Percentiles rank a stretch among this genome's conserved stretches.
Evolutionary conservation across 1,140 invertebrate species (phyloP).

Genomic region (Drosophila murphyi): DNA sequence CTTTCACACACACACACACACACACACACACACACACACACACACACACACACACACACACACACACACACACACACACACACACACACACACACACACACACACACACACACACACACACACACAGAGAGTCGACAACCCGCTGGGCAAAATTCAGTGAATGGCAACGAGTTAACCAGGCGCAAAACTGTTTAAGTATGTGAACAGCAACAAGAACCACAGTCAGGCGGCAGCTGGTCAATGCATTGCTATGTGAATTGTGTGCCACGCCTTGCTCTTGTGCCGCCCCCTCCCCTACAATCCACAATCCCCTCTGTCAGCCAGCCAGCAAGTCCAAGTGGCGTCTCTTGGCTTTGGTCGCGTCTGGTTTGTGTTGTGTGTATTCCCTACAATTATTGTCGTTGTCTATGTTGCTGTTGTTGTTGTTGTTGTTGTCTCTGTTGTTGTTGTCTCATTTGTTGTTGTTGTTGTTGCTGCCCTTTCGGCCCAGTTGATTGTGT

Average conservation of each 20-base stretch:
- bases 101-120: constrained; percentile 9
- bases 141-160: constrained; percentile 28
- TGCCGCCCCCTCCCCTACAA: too few relatives aligned
- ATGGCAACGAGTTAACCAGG: constrained; percentile 69
- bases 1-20: constrained; percentile 9
- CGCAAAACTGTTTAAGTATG: constrained; percentile 73
- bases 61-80: neutral
- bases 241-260: constrained; percentile 39
- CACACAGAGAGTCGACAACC: neutral
- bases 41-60: constrained; percentile 1
- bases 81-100: neutral
- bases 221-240: constrained; percentile 50
- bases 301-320: neutral
- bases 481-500: constrained; percentile 59
- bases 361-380: constrained; percentile 1
- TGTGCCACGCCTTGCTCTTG: neutral
- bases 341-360: neutral
- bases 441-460: constrained; percentile 2
- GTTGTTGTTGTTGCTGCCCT: constrained; percentile 14
- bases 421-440: neutral
- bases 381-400: constrained; percentile 4
- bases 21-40: constrained; percentile 4
- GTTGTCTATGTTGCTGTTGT: constrained; percentile 1
- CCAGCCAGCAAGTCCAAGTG: neutral
- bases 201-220: constrained; percentile 40